phyloP scores from a whole-genome alignment of 2,888 invertebrate genomes.

The Cecidostiba fungosa region DNA sequence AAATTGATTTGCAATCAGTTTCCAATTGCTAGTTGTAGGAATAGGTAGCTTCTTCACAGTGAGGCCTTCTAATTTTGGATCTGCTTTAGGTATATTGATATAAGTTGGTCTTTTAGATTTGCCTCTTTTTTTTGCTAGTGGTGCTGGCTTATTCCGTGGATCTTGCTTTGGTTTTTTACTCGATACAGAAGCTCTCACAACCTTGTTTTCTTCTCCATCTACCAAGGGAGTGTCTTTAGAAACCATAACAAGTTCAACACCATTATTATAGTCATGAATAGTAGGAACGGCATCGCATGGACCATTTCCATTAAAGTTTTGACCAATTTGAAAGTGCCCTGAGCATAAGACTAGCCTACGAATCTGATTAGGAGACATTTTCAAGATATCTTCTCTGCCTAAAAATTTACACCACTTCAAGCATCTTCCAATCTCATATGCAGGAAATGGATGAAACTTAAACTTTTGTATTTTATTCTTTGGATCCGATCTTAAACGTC shows the following conservation, averaged over 20 bases:
- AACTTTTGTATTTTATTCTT: constrained; percentile 75
- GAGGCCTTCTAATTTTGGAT: constrained; percentile 72
- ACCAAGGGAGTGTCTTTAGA: background rate
- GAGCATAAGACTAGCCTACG: constrained; percentile 77
- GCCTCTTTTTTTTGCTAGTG: constrained; percentile 77
- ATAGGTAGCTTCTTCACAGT: constrained; percentile 74
- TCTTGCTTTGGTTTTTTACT: constrained; percentile 78
- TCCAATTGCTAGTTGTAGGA: constrained; percentile 76
- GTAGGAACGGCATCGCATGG: constrained; percentile 78
- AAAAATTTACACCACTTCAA: constrained; percentile 78
- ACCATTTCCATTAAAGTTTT: constrained; percentile 74
- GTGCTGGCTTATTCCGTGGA: constrained; percentile 74
- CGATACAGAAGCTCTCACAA: constrained; percentile 74
- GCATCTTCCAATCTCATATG: constrained; percentile 78
- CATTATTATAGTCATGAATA: constrained; percentile 71
- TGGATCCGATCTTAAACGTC: constrained; percentile 75
- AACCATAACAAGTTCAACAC: constrained; percentile 23
- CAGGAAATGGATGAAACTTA: constrained; percentile 79
- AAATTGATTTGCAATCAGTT: constrained; percentile 74
- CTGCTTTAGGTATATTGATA: constrained; percentile 76
- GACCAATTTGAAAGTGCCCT: constrained; percentile 76
- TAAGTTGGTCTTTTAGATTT: constrained; percentile 76
- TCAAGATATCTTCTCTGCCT: constrained; percentile 76
- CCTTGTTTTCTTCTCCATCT: constrained; percentile 48
- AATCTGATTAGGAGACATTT: constrained; percentile 79